phyloP scores from a whole-genome alignment of 2,888 invertebrate species.

The Acholoe squamosa region DNA sequence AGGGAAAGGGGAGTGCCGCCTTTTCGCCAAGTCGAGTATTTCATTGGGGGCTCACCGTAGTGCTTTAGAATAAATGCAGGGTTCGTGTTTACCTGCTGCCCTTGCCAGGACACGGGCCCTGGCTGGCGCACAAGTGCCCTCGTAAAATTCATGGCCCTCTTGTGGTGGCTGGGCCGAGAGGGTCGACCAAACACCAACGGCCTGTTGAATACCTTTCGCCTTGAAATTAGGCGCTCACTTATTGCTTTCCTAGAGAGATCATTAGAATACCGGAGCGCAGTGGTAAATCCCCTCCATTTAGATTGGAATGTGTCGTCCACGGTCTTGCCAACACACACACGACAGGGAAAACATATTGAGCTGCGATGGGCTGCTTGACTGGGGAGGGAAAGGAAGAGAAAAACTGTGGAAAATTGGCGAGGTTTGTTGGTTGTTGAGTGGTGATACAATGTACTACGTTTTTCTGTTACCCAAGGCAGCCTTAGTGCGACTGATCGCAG shows the following conservation, averaged over 20 bases:
- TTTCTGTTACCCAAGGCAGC: background rate
- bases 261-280: slow-evolving; percentile 32
- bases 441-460: background rate
- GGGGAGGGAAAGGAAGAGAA: background rate
- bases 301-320: background rate
- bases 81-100: background rate
- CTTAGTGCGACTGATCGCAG: background rate
- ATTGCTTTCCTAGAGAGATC: slow-evolving; percentile 52
- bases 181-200: background rate
- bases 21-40: background rate
- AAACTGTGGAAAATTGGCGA: background rate
- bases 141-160: slow-evolving; percentile 32
- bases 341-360: no score
- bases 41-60: background rate
- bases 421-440: background rate
- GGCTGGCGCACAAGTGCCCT: slow-evolving; percentile 37
- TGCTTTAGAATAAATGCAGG: slow-evolving; percentile 9
- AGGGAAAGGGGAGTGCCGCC: background rate
- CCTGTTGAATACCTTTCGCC: slow-evolving; percentile 41
- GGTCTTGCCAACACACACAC: background rate
- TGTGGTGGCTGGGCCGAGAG: background rate
- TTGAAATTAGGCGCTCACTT: slow-evolving; percentile 52
- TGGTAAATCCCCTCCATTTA: slow-evolving; percentile 10
- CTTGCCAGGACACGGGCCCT: slow-evolving; percentile 18
- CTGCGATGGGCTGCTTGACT: no score